Conservation (phyloP, 2,888 invertebrate species). For the Macrophya alboannulata region DNA sequence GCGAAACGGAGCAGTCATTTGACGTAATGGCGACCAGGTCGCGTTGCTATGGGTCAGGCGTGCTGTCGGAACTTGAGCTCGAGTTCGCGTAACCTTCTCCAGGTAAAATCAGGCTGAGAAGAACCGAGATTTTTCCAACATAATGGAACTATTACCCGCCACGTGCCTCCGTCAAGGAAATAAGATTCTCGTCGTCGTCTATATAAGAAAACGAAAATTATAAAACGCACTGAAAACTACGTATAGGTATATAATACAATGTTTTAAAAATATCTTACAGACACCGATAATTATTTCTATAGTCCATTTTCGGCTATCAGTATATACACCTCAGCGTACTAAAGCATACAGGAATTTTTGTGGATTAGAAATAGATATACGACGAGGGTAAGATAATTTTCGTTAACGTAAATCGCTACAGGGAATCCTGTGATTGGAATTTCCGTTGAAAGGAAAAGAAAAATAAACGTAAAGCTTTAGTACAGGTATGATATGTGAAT, state of each 20-base stretch:
- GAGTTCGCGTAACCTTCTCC: neutral
- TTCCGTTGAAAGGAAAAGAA: neutral
- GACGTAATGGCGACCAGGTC: constrained; percentile 46
- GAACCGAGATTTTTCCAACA: constrained; percentile 35
- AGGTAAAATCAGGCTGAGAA: constrained; percentile 10
- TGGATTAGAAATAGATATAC: neutral
- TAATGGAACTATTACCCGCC: constrained; percentile 50
- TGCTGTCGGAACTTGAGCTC: neutral
- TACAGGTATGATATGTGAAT: constrained; percentile 42
- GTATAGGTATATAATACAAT: too few species aligned
- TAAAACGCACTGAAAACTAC: neutral
- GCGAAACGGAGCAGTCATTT: constrained; percentile 51
- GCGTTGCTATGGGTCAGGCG: constrained; percentile 19
- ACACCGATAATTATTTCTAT: neutral
- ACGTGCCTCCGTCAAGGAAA: constrained; percentile 8
- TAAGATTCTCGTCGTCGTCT: constrained; percentile 23
- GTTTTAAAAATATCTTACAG: too few species aligned
- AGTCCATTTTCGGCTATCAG: neutral
- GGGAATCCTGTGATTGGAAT: constrained; percentile 20
- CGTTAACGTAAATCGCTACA: neutral
- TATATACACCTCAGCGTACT: neutral
- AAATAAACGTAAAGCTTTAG: constrained; percentile 10
- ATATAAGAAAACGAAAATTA: neutral
- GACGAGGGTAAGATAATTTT: constrained; percentile 3
- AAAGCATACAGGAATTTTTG: neutral